Conservation (phyloP, 2,888 invertebrate species). For the Agrotis ipsilon region DNA sequence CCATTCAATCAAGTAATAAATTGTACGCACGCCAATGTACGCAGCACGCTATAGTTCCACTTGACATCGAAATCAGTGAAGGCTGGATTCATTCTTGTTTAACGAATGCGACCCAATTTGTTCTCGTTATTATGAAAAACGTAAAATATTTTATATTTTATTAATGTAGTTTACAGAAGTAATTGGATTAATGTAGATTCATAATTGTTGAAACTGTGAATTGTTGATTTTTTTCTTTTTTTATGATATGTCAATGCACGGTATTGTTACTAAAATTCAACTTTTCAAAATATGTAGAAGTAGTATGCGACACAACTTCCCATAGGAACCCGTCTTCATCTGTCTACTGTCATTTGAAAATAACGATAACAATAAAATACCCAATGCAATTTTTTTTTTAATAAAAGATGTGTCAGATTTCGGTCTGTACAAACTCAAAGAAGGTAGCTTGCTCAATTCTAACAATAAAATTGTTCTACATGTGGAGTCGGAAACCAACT, state of each 20-base stretch:
- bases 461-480: too few species aligned
- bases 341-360: too few species aligned
- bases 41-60: constrained; percentile 52
- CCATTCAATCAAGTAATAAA: constrained; percentile 60
- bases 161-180: not conserved
- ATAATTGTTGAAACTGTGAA: not conserved
- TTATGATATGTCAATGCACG: not conserved
- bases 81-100: constrained; percentile 61
- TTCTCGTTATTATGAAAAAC: constrained; percentile 67
- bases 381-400: too few species aligned
- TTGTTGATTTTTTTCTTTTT: not conserved
- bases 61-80: constrained; percentile 65
- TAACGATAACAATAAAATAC: too few species aligned
- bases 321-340: too few species aligned
- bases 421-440: too few species aligned
- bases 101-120: constrained; percentile 69
- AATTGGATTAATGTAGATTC: not conserved
- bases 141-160: constrained; percentile 39
- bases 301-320: too few species aligned
- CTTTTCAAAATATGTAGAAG: too few species aligned
- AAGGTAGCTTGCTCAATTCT: too few species aligned
- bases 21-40: constrained; percentile 40
- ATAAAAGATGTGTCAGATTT: too few species aligned
- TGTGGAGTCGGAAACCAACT: too few species aligned
- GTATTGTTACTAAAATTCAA: too few species aligned